Evolutionary conservation across 2,113 vertebrate species (phyloP).

Genomic region (Onychostoma macrolepis): DNA sequence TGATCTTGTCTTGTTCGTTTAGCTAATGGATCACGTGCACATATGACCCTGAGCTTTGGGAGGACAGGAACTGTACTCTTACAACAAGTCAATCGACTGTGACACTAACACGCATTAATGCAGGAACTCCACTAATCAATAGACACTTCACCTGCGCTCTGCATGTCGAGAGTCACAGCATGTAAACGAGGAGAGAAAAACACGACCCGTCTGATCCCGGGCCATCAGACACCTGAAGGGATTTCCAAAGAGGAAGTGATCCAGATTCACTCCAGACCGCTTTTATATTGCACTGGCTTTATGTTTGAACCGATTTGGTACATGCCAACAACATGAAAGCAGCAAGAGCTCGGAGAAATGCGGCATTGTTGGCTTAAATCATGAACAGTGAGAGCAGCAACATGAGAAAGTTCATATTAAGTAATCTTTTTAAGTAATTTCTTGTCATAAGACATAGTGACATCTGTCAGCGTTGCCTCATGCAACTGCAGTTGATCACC

Average conservation of each 20-base stretch:
- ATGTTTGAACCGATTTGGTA: neutral
- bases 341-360: neutral
- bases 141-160: constrained; percentile 62
- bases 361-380: neutral
- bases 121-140: constrained; percentile 74
- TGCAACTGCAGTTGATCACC: neutral
- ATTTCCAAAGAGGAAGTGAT: constrained; percentile 21
- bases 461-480: neutral
- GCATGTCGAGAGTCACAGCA: constrained; percentile 4
- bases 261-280: neutral
- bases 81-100: constrained; percentile 69
- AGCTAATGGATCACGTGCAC: constrained; percentile 49
- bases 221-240: constrained; percentile 35
- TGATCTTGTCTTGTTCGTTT: constrained; percentile 37
- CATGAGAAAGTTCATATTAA: neutral
- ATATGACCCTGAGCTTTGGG: constrained; percentile 44
- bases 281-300: neutral
- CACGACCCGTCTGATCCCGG: constrained; percentile 4
- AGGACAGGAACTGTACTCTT: constrained; percentile 40
- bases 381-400: neutral
- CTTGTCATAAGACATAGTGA: neutral
- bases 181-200: constrained; percentile 32
- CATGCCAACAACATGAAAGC: neutral
- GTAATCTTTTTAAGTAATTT: neutral
- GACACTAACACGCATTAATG: constrained; percentile 69